These are phyloP conservation scores for Temnothorax rugatulus DNA, from an alignment of 2,888 invertebrate genomes.

Conservation along the genomic window DNA sequence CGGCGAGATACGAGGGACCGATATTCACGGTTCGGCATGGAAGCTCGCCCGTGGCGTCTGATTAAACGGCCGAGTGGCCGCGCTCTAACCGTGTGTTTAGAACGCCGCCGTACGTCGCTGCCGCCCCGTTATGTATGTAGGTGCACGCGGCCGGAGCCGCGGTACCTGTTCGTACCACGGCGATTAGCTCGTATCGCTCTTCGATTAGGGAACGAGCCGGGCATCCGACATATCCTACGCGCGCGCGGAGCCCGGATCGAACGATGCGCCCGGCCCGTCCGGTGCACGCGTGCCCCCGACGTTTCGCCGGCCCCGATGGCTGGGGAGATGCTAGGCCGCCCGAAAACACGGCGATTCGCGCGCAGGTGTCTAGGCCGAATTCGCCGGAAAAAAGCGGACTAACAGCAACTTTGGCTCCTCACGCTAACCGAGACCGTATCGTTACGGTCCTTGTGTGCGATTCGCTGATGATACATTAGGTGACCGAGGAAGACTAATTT, in stretches of 20 bases:
- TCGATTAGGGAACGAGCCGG: conserved; percentile 67
- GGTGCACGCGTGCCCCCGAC: conserved; percentile 66
- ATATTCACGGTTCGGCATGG: conserved; percentile 84
- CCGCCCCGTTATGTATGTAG: conserved; percentile 22
- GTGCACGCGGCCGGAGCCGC: conserved; percentile 40
- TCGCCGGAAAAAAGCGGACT: conserved; percentile 32
- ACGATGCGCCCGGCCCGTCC: conserved; percentile 32
- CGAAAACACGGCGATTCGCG: conserved; percentile 30
- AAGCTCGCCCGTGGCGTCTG: conserved; percentile 77
- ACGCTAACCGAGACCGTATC: conserved; percentile 11
- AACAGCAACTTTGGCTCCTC: background rate
- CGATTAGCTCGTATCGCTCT: conserved; percentile 66
- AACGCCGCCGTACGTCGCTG: conserved; percentile 42
- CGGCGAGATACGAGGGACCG: conserved; percentile 79
- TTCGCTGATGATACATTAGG: conserved; percentile 35
- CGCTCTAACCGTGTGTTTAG: conserved; percentile 77
- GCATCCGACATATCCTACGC: conserved; percentile 48
- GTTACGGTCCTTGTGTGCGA: conserved; percentile 17
- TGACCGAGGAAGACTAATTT: conserved; percentile 33
- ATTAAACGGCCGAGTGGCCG: conserved; percentile 79
- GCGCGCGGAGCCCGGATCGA: conserved; percentile 45
- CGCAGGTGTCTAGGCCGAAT: conserved; percentile 44
- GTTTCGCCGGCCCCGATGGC: conserved; percentile 19
- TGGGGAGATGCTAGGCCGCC: conserved; percentile 11
- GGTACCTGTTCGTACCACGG: conserved; percentile 74